These are phyloP conservation scores for Enoplosus armatus DNA, from an alignment of 2,797 vertebrate genomes.

Conservation along the genomic window DNA sequence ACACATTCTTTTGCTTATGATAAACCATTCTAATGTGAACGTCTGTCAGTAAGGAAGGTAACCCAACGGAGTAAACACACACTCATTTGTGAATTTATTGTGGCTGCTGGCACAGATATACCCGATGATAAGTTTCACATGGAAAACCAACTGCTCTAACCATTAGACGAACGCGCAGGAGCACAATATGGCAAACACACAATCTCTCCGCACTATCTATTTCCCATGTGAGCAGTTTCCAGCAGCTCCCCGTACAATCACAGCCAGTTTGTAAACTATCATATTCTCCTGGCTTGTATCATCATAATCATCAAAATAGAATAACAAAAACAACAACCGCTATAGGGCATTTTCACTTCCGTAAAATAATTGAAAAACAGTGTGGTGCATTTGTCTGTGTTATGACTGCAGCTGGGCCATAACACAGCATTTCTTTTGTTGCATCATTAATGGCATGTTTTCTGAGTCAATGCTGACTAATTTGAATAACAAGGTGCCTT, in stretches of 20 bases:
- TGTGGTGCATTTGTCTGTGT: conserved; percentile 60
- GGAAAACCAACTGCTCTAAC: conserved; percentile 44
- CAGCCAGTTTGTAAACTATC: conserved; percentile 55
- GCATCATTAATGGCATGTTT: conserved; percentile 72
- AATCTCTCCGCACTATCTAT: conserved; percentile 42
- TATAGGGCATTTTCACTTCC: conserved; percentile 60
- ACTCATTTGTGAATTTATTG: conserved; percentile 49
- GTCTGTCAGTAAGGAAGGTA: conserved; percentile 26
- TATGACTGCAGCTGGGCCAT: conserved; percentile 60
- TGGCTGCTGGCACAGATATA: conserved; percentile 34
- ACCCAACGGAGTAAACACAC: conserved; percentile 43
- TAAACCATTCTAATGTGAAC: conserved; percentile 17
- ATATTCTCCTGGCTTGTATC: conserved; percentile 58
- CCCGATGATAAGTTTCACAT: conserved; percentile 34
- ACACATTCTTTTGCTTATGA: conserved; percentile 17
- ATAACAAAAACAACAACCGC: conserved; percentile 61
- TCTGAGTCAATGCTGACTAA: conserved; percentile 53
- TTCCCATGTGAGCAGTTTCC: conserved; percentile 55
- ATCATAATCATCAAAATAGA: conserved; percentile 65
- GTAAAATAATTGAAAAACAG: conserved; percentile 71
- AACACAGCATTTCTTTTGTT: conserved; percentile 55
- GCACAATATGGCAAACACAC: conserved; percentile 43
- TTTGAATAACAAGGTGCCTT: conserved; percentile 74
- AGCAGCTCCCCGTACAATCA: conserved; percentile 31
- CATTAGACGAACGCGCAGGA: conserved; percentile 50